Evolutionary conservation across 2,113 vertebrate genomes (phyloP).

Genomic region (Phylloscopus trochiloides): DNA sequence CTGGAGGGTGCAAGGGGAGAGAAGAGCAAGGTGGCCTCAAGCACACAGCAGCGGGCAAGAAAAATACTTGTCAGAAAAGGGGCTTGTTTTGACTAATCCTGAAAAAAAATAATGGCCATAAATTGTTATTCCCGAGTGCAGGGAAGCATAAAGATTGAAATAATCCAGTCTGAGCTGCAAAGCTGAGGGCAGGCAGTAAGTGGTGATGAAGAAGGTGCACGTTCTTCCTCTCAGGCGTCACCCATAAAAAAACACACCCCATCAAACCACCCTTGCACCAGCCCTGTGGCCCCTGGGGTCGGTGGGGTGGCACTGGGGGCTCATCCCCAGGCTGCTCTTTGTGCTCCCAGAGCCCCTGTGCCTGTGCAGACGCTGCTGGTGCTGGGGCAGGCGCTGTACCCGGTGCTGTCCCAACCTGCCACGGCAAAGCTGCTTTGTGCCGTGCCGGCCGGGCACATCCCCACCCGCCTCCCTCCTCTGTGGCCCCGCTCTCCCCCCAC

Average conservation of each 20-base stretch:
- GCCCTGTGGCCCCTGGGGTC: rapidly evolving
- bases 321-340: rapidly evolving
- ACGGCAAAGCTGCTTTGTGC: not conserved
- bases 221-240: not conserved
- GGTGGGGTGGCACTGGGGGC: not conserved
- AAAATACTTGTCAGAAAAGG: not conserved
- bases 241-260: not conserved
- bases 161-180: not conserved
- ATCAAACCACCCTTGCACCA: not conserved
- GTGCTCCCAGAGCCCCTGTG: rapidly evolving
- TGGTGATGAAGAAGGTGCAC: rapidly evolving
- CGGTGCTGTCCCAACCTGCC: rapidly evolving
- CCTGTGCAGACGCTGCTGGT: rapidly evolving
- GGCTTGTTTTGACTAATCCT: not conserved
- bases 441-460: rapidly evolving
- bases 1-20: not conserved
- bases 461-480: rapidly evolving
- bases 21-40: not conserved
- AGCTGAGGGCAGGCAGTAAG: not conserved
- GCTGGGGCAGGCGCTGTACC: not conserved
- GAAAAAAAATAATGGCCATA: not conserved
- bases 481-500: rapidly evolving
- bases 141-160: not conserved
- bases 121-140: not conserved
- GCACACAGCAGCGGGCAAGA: not conserved